Base-by-base conservation (phyloP, 2,113 vertebrate genomes). In the Corydoras maculifer region DNA sequence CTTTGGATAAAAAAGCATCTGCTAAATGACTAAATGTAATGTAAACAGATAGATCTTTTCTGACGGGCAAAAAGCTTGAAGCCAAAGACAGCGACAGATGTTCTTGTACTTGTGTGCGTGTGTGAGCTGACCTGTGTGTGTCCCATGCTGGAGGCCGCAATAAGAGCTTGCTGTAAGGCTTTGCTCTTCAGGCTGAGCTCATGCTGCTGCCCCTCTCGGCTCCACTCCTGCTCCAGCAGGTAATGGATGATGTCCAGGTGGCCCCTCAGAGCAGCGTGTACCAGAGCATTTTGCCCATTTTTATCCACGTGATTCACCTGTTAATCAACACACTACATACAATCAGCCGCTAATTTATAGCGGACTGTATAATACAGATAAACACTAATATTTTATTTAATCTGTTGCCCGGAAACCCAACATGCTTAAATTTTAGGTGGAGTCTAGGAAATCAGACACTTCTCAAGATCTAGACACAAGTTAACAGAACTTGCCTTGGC, bases 91-190 rank as follows among this genome's bases (percentile, higher is more conserved):
- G 11, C 18, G 18, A 25, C 18, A 25, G 18, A 25, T 25, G 18
- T 25, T 1, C 18, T 25, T 25, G 18, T 25, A 25, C 18, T 25
- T 53, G 3, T 53, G 9, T 57, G n/a, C n/a, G 62, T 79, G 73
- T 69, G 31, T 57, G 54, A 80, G 78, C 54, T 30, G 75, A 99
- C 97, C 92, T 91, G 90, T 57, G 86, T 87, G 84, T 99, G 97
- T 60, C 97, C 97, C 96, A 98, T 99, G 84, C 96, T 99, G 83
- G 92, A 89, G 2, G 95, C 92, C 0, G 93, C 97, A 0, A 93
- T 95, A 68, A 99, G 83, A 0, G 93, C 93, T 81, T 98, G 95
- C 67, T 97, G 97, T 70, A 98, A 87, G 0, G 90, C 92, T 62
- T 93, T 94, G 82, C 81, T 88, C 87, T 93, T 97, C 78, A 87